Percentiles rank a stretch among this genome's conserved stretches.
Evolutionary conservation across 2,797 vertebrate genomes (phyloP).

Genomic region (Crenuchus spilurus): DNA sequence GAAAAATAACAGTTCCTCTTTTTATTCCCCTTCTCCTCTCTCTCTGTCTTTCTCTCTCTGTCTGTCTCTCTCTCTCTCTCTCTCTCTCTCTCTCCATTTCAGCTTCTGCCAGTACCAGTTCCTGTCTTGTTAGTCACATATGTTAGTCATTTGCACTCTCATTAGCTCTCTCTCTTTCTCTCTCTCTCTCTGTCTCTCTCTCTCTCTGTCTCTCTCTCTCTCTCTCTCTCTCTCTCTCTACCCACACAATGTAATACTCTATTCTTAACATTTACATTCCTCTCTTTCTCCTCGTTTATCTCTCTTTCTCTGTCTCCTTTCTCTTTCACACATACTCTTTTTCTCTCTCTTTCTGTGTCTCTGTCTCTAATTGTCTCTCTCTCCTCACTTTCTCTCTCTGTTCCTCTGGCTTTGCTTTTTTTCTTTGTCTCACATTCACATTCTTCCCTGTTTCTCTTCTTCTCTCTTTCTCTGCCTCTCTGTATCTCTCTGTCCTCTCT

Average conservation of each 20-base stretch:
- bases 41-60: conserved; percentile 1
- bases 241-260: not conserved
- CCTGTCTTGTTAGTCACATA: conserved; percentile 31
- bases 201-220: not conserved
- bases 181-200: not conserved
- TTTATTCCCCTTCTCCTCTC: not conserved
- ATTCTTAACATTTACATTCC: too few relatives aligned
- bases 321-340: too few relatives aligned
- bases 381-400: not conserved
- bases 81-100: conserved; percentile 14
- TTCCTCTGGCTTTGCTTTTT: not conserved
- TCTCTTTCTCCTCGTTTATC: not conserved
- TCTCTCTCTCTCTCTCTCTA: not conserved
- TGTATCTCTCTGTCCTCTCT: not conserved
- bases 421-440: not conserved
- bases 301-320: too few relatives aligned
- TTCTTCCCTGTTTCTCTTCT: not conserved
- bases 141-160: conserved; percentile 29
- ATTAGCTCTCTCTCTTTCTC: not conserved
- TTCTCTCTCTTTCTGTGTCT: not conserved
- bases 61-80: conserved; percentile 6
- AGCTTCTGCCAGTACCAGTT: conserved; percentile 12
- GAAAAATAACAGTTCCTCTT: conserved; percentile 26
- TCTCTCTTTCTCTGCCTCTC: not conserved
- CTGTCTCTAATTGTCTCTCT: not conserved